These are phyloP conservation scores for Morinoia aosen DNA, from an alignment of 2,888 invertebrate species.

Conservation along the genomic window DNA sequence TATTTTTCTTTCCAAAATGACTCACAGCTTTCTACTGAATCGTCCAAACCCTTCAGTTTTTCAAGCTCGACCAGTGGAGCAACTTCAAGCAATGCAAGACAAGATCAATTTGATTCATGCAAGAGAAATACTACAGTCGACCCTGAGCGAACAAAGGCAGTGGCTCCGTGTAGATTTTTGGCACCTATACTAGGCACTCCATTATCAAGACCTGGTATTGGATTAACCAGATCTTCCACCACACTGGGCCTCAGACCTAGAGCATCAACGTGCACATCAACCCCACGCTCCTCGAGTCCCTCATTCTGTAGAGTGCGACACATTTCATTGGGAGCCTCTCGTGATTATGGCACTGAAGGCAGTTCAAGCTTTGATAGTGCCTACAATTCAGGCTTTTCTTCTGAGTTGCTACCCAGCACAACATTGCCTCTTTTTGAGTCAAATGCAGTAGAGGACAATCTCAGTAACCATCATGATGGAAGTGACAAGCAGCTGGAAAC, in stretches of 20 bases:
- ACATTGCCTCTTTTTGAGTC: not conserved
- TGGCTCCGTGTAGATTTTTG: not conserved
- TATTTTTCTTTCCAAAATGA: not conserved
- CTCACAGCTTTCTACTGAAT: not conserved
- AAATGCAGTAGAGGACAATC: not conserved
- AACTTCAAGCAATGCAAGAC: not conserved
- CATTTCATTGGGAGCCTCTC: not conserved
- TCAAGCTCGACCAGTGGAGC: not conserved
- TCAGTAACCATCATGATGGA: not conserved
- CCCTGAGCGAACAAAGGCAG: not conserved
- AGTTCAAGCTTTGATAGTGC: conserved; percentile 14
- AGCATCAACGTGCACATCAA: not conserved
- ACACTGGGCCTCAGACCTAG: not conserved
- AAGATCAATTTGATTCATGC: not conserved
- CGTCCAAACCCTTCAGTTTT: not conserved
- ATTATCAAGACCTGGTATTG: not conserved
- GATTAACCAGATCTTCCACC: not conserved
- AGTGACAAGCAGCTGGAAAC: not conserved
- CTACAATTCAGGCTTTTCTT: not conserved
- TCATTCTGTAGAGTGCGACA: not conserved
- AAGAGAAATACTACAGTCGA: no score
- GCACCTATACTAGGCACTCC: not conserved
- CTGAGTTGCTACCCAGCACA: not conserved
- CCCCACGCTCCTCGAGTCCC: not conserved
- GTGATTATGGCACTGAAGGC: not conserved